Conservation (phyloP, 2,888 invertebrate species). For the Lepidonotus clava region DNA sequence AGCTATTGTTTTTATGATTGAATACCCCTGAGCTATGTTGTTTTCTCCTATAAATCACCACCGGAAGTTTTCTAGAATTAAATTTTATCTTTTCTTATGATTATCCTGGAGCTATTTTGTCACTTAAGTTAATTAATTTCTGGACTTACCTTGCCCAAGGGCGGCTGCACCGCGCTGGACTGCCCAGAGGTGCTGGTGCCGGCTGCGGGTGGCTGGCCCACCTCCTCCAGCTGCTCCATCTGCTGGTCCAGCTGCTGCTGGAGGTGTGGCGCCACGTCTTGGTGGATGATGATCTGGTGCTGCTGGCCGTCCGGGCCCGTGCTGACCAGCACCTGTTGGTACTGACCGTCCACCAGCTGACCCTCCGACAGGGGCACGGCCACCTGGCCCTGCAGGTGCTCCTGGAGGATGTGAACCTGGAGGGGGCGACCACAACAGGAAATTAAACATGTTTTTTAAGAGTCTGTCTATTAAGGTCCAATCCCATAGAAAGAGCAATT, state of each 20-base stretch:
- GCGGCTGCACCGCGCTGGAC: constrained; percentile 55
- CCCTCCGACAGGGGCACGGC: constrained; percentile 24
- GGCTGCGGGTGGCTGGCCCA: background rate
- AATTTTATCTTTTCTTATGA: no score
- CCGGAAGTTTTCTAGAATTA: no score
- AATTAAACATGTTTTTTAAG: no score
- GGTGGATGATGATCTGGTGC: constrained; percentile 49
- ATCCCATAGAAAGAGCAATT: no score
- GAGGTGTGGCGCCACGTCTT: background rate
- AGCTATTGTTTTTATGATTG: no score
- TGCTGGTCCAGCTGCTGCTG: background rate
- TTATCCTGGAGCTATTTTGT: no score
- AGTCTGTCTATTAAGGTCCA: no score
- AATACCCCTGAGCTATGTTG: no score
- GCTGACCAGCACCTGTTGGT: constrained; percentile 35
- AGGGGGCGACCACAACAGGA: background rate
- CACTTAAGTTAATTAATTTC: no score
- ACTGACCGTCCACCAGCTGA: constrained; percentile 33
- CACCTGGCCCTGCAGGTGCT: constrained; percentile 27
- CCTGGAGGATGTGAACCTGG: constrained; percentile 29
- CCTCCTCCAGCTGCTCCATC: background rate
- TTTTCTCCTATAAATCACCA: no score
- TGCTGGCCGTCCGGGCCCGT: constrained; percentile 38
- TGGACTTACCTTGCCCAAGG: constrained; percentile 60
- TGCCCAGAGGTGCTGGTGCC: no score